phyloP scores from a whole-genome alignment of 2,113 vertebrate species.

The Lipotes vexillifer region DNA sequence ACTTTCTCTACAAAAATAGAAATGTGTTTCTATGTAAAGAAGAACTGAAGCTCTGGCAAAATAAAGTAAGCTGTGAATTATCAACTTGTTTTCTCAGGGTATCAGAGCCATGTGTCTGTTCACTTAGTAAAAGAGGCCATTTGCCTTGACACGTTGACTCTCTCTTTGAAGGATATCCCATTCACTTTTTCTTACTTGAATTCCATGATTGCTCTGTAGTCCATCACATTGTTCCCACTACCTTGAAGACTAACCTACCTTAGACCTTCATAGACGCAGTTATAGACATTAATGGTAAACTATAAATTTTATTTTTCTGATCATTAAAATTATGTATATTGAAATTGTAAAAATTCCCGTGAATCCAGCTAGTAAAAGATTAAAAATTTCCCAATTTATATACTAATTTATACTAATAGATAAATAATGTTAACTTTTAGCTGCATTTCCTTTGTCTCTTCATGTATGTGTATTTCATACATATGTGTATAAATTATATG shows the following conservation, averaged over 20 bases:
- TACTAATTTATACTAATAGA: background rate
- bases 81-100: background rate
- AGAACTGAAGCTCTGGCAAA: background rate
- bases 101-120: accelerated
- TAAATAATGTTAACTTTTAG: background rate
- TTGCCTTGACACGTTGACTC: background rate
- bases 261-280: background rate
- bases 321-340: background rate
- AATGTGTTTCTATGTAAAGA: background rate
- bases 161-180: background rate
- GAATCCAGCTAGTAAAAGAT: background rate
- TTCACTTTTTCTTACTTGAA: background rate
- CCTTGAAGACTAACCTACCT: background rate
- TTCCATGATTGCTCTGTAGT: too few relatives aligned
- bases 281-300: too few relatives aligned
- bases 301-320: background rate
- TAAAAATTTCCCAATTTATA: background rate
- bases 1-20: background rate
- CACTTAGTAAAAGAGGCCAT: background rate
- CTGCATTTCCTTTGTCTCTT: background rate
- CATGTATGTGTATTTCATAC: background rate
- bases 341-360: background rate
- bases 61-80: background rate
- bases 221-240: background rate
- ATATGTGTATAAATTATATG: background rate